Conservation (phyloP, 2,888 invertebrate genomes). For the Drosophila stalkeri region DNA sequence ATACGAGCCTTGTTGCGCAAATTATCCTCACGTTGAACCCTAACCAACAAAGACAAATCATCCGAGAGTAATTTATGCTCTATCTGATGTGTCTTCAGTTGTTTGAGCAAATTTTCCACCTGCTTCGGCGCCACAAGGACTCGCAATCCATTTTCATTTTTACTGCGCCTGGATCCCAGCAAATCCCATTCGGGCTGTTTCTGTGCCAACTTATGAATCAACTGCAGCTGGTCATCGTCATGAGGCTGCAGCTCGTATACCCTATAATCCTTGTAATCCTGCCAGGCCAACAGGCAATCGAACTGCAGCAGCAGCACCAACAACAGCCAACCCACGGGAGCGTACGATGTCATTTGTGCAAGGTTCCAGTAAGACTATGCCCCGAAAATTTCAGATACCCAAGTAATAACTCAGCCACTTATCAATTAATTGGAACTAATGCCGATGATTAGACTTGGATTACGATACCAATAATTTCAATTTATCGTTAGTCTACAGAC, state of each 20-base stretch:
- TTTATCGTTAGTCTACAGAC: constrained; percentile 29
- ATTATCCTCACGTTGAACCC: constrained; percentile 60
- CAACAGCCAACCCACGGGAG: constrained; percentile 10
- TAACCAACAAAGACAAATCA: constrained; percentile 62
- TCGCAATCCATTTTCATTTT: constrained; percentile 35
- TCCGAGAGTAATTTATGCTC: constrained; percentile 50
- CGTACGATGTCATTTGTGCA: constrained; percentile 39
- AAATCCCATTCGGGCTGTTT: constrained; percentile 47
- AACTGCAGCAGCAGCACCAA: constrained; percentile 44
- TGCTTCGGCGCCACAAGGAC: constrained; percentile 65
- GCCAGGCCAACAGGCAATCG: constrained; percentile 41
- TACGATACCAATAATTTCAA: constrained; percentile 21
- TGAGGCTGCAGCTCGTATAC: constrained; percentile 54
- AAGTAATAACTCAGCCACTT: constrained; percentile 32
- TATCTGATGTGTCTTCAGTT: constrained; percentile 42
- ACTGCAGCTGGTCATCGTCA: constrained; percentile 21
- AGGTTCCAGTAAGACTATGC: constrained; percentile 37
- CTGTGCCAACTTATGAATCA: constrained; percentile 24
- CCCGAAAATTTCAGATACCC: constrained; percentile 20
- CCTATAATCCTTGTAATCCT: constrained; percentile 66
- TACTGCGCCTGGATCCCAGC: constrained; percentile 20
- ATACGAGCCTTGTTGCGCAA: constrained; percentile 31
- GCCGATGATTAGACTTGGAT: constrained; percentile 48
- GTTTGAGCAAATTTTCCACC: constrained; percentile 13
- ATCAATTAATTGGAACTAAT: constrained; percentile 67